Evolutionary conservation across 2,797 vertebrate genomes (phyloP), one percentile per base, ranked within the genome.

Genomic region (Sebastes hubbsi): DNA sequence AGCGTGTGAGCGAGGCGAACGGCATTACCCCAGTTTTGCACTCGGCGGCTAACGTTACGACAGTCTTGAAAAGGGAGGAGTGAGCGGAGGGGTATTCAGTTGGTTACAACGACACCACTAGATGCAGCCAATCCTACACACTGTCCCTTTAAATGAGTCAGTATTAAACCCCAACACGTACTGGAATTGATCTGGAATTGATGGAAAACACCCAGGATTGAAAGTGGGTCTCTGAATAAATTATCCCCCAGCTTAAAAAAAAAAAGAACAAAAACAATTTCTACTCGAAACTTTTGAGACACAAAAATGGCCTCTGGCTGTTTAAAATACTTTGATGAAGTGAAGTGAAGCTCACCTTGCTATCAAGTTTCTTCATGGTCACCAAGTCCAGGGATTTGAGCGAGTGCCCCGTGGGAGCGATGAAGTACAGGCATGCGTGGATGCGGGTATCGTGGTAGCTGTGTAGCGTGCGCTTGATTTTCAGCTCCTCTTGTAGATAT

Each of bases 311-410:
- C 24, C 4, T 55, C 54, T 38, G n/a, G 30, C 56, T 30, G n/a
- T 58, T 38, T 12, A 34, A 8, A n/a, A 36, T 6, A 62, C 5
- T 30, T 63, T 52, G 16, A 69, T 73, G 8, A 70, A 58, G n/a
- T 32, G 9, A 77, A 60, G 16, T 6, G 6, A 61, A 10, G 72
- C 90, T 90, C 89, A 99, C 99, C 97, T 99, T 99, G 93, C 99
- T 99, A 88, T 99, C 99, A 7, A 99, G 96, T 86, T 99, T 99
- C 93, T 99, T 99, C 99, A 99, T 99, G 1, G 99, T 99, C 59
- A 99, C 97, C 91, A 99, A 90, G 91, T 99, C 98, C 82, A 99
- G 91, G 74, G 98, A 99, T 87, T 99, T 99, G 69, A 99, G 95
- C 0, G 98, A 99, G 89, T 99, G 98, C 77, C 99, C 99, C 0